Base-by-base conservation (phyloP, 1,140 invertebrate species). In the Drosophila asahinai region DNA sequence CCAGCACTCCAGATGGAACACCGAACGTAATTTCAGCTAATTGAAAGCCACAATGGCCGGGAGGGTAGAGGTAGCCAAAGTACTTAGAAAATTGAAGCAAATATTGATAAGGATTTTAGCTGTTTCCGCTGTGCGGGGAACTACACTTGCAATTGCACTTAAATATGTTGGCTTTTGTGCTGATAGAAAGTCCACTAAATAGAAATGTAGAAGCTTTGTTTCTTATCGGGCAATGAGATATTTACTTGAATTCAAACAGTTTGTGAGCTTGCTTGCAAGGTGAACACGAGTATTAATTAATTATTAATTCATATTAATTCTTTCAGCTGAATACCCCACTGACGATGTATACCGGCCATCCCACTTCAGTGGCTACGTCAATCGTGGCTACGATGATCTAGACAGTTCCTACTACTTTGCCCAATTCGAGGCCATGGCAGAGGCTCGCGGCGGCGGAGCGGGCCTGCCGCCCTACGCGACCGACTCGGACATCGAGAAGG, bases 371-470 rank as follows among this genome's bases (percentile, higher is more conserved):
- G 91, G 87, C 55, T 80, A 83, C 54, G 75, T 89, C 15, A 92
- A 92, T 68, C 82, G 67, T 25, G 91, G 81, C 64, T 83, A 92
- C 60, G 87, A 92, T 60, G 91, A 91, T 73, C 30, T 91, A 91
- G 84, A 92, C 51, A 86, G 81, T 80, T 87, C 83, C 67, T 87
- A 83, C 52, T 66, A 84, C 45, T 92, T 91, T 62, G 64, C 80
- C 45, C 87, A 92, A 52, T 91, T 80, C 49, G 91, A 91, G 67
- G 86, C 63, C 73, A 83, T 78, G 80, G 57, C 80, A 30, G 77
- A 66, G 22, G 63, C 30, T 25, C 57, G 33, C 11, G 17, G 8
- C n/a, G 38, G 48, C 8, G 73, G 65, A 40, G 59, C 40, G 42
- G 54, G 48, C 0, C 22, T 83, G 33, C 86, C 86, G 47, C 82